A percentile compares a stretch with the other conserved stretches of the same genome.
These are phyloP conservation scores for Gonatopus flavifemur DNA, from an alignment of 1,140 invertebrate species.

Conservation along the genomic window DNA sequence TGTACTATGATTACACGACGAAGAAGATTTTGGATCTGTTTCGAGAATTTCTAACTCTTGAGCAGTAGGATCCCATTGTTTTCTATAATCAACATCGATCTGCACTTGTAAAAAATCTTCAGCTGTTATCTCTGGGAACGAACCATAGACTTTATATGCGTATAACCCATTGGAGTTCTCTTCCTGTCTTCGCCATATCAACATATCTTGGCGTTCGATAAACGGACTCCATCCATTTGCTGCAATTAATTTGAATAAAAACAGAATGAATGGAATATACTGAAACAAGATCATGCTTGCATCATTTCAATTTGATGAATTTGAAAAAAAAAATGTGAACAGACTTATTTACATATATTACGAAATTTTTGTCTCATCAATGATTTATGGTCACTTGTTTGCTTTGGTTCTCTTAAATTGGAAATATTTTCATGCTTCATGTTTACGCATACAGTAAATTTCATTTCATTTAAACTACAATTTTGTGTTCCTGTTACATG, in stretches of 20 bases:
- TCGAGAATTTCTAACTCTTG: slow-evolving; percentile 70
- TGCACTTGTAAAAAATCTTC: slow-evolving; percentile 81
- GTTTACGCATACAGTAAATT: no score
- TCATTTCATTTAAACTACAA: no score
- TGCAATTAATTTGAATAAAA: slow-evolving; percentile 21
- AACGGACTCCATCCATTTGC: slow-evolving; percentile 74
- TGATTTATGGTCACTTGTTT: no score
- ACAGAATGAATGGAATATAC: no score
- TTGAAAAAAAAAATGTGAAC: no score
- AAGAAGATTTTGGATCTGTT: slow-evolving; percentile 59
- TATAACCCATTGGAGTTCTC: slow-evolving; percentile 66
- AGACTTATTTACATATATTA: no score
- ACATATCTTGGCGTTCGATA: slow-evolving; percentile 75
- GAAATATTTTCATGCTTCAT: no score
- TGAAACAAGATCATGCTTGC: no score
- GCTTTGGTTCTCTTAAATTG: no score
- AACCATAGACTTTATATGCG: slow-evolving; percentile 85
- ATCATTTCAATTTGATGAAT: no score
- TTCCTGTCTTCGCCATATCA: slow-evolving; percentile 79
- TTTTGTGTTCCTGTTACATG: no score
- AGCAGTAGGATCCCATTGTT: slow-evolving; percentile 79
- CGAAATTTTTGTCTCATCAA: no score
- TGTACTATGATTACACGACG: slow-evolving; percentile 54
- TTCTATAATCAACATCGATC: slow-evolving; percentile 76
- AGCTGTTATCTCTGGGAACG: slow-evolving; percentile 75